A percentile compares a stretch with the other conserved stretches of the same genome.
Conservation (phyloP, 2,888 invertebrate genomes). For the Disparrhopalites patrizii region DNA sequence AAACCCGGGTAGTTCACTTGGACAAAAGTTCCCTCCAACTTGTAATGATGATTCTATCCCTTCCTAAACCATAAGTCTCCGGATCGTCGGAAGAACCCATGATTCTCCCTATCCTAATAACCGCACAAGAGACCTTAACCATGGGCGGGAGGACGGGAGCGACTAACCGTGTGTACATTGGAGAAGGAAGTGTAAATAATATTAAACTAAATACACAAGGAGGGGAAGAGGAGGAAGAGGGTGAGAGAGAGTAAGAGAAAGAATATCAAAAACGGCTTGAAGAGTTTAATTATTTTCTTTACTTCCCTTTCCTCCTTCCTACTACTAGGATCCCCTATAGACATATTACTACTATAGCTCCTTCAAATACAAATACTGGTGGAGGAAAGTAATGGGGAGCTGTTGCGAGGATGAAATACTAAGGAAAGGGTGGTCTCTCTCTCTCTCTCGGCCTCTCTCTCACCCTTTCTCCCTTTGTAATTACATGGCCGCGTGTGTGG, state of each 20-base stretch:
- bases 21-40: no score
- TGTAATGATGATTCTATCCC: no score
- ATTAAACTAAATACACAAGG: neutral
- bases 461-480: conserved; percentile 17
- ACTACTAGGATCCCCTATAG: neutral
- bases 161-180: no score
- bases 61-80: no score
- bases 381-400: neutral
- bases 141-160: no score
- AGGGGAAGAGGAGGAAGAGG: neutral
- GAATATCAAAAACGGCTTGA: conserved; percentile 24
- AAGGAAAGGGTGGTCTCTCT: neutral
- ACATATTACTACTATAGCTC: no score
- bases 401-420: neutral
- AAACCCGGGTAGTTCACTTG: no score
- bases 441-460: neutral
- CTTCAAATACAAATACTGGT: no score
- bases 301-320: neutral
- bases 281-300: conserved; percentile 29
- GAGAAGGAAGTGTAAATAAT: conserved; percentile 14
- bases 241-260: conserved; percentile 6
- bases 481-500: conserved; percentile 26
- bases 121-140: no score
- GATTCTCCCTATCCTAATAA: no score
- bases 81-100: no score